These are phyloP conservation scores for Percina caprodes DNA, from an alignment of 2,113 vertebrate genomes.

Conservation along the genomic window DNA sequence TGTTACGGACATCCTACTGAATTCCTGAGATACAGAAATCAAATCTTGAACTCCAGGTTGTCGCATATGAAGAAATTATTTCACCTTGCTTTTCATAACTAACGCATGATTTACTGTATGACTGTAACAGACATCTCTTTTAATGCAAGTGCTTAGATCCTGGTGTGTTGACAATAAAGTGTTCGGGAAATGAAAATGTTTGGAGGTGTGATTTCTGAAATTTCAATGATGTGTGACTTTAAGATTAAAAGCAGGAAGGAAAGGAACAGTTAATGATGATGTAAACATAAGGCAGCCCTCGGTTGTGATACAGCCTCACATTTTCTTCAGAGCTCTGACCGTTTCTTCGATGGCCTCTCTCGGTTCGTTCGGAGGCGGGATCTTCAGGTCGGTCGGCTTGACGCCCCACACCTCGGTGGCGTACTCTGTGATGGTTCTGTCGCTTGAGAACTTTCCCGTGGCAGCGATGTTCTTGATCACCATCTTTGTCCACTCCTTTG, in stretches of 20 bases:
- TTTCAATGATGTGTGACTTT: not conserved
- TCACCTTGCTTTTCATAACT: not conserved
- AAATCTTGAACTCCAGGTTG: not conserved
- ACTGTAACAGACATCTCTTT: conserved; percentile 51
- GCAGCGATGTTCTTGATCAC: conserved; percentile 95
- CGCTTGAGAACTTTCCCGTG: conserved; percentile 97
- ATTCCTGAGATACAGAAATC: conserved; percentile 6
- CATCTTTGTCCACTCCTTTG: conserved; percentile 91
- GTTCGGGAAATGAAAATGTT: not conserved
- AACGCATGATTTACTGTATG: conserved; percentile 7
- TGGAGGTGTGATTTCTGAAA: conserved; percentile 6
- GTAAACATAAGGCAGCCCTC: conserved; percentile 42
- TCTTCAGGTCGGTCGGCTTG: conserved; percentile 93
- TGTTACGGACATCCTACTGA: conserved; percentile 15
- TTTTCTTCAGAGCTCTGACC: conserved; percentile 75
- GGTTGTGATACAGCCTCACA: conserved; percentile 35
- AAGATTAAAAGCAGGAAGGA: not conserved
- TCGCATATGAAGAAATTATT: conserved; percentile 11
- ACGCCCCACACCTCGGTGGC: conserved; percentile 94
- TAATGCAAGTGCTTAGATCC: conserved; percentile 19
- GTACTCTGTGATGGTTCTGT: conserved; percentile 94
- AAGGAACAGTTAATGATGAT: not conserved
- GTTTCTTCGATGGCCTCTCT: conserved; percentile 81
- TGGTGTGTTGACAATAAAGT: not conserved
- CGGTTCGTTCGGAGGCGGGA: conserved; percentile 90